These are phyloP conservation scores for Ctenicera cuprea DNA, from an alignment of 2,888 invertebrate species.

Conservation along the genomic window DNA sequence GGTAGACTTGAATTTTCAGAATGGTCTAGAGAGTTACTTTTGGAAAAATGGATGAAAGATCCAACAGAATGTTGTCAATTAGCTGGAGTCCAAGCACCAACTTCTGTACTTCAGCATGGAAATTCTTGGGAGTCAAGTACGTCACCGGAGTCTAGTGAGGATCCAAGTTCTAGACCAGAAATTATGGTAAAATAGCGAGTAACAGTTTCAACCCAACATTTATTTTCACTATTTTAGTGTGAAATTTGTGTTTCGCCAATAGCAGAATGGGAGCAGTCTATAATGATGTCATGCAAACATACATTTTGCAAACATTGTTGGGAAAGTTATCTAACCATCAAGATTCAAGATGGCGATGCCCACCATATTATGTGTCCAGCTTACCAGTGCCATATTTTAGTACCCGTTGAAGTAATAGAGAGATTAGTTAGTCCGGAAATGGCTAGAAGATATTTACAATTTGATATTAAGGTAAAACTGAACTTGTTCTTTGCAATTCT, in stretches of 20 bases:
- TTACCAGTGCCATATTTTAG: conserved; percentile 78
- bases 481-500: neutral
- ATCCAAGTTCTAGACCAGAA: conserved; percentile 60
- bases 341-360: conserved; percentile 80
- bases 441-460: conserved; percentile 80
- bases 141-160: conserved; percentile 65
- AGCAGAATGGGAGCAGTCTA: conserved; percentile 73
- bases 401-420: conserved; percentile 81
- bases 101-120: conserved; percentile 72
- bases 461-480: conserved; percentile 79
- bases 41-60: conserved; percentile 82
- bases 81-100: conserved; percentile 80
- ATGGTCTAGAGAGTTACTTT: conserved; percentile 80
- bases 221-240: conserved; percentile 72
- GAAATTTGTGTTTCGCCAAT: conserved; percentile 77
- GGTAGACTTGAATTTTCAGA: conserved; percentile 70
- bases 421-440: conserved; percentile 80
- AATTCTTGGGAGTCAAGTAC: conserved; percentile 69
- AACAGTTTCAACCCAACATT: neutral
- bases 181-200: conserved; percentile 63
- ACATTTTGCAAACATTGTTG: conserved; percentile 80
- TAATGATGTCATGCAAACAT: conserved; percentile 78
- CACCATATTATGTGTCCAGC: conserved; percentile 81
- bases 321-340: conserved; percentile 79
- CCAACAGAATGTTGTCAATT: conserved; percentile 79